phyloP scores from a whole-genome alignment of 2,113 vertebrate species.

The Myotis lucifugus region DNA sequence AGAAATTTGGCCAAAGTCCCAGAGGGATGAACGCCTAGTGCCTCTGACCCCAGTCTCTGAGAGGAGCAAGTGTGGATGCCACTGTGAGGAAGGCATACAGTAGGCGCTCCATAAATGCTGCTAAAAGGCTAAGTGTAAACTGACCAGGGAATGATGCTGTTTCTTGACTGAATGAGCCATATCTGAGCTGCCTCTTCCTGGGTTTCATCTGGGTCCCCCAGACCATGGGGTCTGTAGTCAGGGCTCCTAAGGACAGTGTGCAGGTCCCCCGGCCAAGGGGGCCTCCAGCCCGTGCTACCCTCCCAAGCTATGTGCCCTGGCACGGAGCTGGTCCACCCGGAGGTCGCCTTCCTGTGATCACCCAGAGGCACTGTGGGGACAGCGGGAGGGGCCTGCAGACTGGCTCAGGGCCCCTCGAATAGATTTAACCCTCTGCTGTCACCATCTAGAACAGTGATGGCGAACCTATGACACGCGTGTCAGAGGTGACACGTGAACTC shows the following conservation, averaged over 20 bases:
- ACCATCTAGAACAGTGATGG: not conserved
- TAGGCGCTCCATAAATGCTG: not conserved
- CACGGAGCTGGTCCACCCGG: fast-evolving
- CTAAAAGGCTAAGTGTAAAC: not conserved
- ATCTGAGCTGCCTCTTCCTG: not conserved
- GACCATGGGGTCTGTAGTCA: not conserved
- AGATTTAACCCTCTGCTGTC: too few species aligned
- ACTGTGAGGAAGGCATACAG: not conserved
- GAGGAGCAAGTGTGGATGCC: not conserved
- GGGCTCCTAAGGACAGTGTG: not conserved
- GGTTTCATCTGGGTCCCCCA: not conserved
- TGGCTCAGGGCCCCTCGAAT: fast-evolving
- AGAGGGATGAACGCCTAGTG: not conserved
- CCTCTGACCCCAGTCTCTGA: not conserved
- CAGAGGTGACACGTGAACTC: too few species aligned
- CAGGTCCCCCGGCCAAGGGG: fast-evolving
- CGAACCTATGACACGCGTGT: too few species aligned
- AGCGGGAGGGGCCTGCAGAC: not conserved
- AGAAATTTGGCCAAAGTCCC: not conserved
- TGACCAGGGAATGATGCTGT: not conserved
- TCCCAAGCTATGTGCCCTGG: not conserved
- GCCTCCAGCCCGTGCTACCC: fast-evolving
- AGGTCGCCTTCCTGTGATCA: not conserved
- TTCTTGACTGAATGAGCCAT: not conserved
- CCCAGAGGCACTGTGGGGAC: fast-evolving